Evolutionary conservation across 2,888 invertebrate genomes (phyloP).

Genomic region (Dynastes hyllus): DNA sequence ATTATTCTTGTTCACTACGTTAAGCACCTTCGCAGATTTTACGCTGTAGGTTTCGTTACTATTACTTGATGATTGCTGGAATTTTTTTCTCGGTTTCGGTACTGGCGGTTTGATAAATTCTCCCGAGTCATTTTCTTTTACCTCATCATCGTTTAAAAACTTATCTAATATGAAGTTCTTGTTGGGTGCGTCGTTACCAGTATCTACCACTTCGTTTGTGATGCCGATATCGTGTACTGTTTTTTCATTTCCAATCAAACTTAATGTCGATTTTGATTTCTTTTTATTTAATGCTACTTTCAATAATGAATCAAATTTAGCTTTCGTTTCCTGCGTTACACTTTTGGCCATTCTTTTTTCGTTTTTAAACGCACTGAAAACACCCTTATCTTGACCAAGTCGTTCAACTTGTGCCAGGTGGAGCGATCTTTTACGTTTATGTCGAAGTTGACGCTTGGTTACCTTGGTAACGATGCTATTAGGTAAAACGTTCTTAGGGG

Average conservation of each 20-base stretch:
- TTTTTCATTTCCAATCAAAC: conserved; percentile 49
- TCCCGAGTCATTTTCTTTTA: conserved; percentile 33
- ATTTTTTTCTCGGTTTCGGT: conserved; percentile 62
- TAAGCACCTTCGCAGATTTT: conserved; percentile 41
- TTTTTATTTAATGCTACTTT: conserved; percentile 61
- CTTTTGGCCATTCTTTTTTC: conserved; percentile 49
- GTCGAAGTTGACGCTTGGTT: conserved; percentile 23
- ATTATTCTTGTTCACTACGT: conserved; percentile 10
- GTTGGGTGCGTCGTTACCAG: conserved; percentile 49
- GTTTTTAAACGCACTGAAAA: background rate
- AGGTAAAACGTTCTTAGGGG: no score
- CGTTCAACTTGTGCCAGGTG: background rate
- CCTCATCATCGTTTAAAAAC: conserved; percentile 58
- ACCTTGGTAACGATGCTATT: conserved; percentile 20
- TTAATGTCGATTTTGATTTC: conserved; percentile 51
- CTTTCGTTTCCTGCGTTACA: conserved; percentile 64
- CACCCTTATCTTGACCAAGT: background rate
- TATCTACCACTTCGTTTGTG: conserved; percentile 51
- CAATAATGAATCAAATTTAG: conserved; percentile 64
- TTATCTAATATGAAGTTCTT: conserved; percentile 62
- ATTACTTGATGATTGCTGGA: conserved; percentile 25
- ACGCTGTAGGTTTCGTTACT: conserved; percentile 32
- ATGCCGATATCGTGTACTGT: conserved; percentile 22
- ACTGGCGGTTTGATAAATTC: conserved; percentile 59
- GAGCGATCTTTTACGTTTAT: conserved; percentile 9